Base-by-base conservation (phyloP, 53 echinoderm and acorn worm species). In the Paelopatides confundens region DNA sequence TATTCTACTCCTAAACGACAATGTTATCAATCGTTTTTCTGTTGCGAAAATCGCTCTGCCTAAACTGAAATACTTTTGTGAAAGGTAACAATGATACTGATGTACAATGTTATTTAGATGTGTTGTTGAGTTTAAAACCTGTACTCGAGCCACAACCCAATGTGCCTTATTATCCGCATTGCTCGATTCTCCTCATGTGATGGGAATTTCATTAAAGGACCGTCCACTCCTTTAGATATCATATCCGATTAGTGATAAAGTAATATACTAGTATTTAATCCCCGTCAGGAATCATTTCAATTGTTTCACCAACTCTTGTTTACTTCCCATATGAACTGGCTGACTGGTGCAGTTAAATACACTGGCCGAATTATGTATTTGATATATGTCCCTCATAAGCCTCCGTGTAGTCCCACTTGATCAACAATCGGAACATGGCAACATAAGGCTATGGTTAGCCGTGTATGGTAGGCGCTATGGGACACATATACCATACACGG, bases 161-260 rank as follows among this genome's bases (percentile, higher is more conserved):
- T 39, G 74, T 40, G 74, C 74, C 74, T 74, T n/a, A n/a, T n/a
- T 8, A 26, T 28, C 46, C 74, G 38, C 74, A 10, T 23, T 74
- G 74, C 40, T 26, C 74, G 39, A 74, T 74, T 74, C 47, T 74
- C 17, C 58, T 27, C 35, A 32, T 21, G 74, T 7, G 74, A 74
- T 39, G 74, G 74, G 38, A 39, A 40, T 39, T 74, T 74, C 26
- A 74, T 28, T 39, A 74, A 39, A 29, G 47, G 46, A 46, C 15
- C 39, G 39, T 21, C 74, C 39, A 26, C 47, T 39, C 74, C 5
- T 74, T 40, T 74, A 14, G 40, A 39, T 43, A 29, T 23, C 74
- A 74, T 74, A 39, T 74, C 39, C 74, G 74, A 74, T 74, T 74
- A 74, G 74, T 74, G 74, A 74, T 74, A 74, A 40, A 74, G 74